These are phyloP conservation scores for Salvelinus sp. DNA, from an alignment of 2,113 vertebrate genomes.

Conservation along the genomic window DNA sequence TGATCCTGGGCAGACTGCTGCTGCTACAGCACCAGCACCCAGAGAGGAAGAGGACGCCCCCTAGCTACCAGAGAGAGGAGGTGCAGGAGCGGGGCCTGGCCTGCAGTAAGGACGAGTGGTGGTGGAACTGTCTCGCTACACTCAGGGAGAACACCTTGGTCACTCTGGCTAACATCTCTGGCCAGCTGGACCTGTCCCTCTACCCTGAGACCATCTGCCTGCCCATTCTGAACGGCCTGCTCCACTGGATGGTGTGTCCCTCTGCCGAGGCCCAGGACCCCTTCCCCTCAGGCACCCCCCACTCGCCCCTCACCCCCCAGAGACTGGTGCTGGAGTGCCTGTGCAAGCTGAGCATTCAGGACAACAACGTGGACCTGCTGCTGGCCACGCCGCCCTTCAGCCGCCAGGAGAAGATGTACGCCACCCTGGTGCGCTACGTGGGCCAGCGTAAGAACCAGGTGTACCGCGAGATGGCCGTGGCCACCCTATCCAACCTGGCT, in stretches of 20 bases:
- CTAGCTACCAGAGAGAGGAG: slow-evolving; percentile 85
- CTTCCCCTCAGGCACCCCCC: slow-evolving; percentile 85
- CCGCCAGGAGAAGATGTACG: slow-evolving; percentile 95
- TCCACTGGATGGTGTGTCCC: slow-evolving; percentile 99
- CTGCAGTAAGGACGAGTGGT: slow-evolving; percentile 93
- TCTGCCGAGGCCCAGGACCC: slow-evolving; percentile 95
- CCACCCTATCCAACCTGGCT: slow-evolving; percentile 94
- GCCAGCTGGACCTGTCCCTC: slow-evolving; percentile 95
- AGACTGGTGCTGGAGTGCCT: slow-evolving; percentile 96
- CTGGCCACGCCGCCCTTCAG: slow-evolving; percentile 93
- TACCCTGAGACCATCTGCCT: slow-evolving; percentile 97
- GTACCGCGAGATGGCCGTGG: slow-evolving; percentile 98
- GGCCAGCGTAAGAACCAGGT: slow-evolving; percentile 94
- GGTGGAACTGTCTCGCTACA: slow-evolving; percentile 97
- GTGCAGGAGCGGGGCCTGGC: slow-evolving; percentile 79
- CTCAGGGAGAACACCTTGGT: slow-evolving; percentile 96
- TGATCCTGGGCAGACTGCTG: slow-evolving; percentile 91
- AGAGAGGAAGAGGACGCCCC: slow-evolving; percentile 84
- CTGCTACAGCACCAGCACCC: slow-evolving; percentile 94
- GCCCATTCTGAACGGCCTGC: slow-evolving; percentile 94
- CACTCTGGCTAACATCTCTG: slow-evolving; percentile 96
- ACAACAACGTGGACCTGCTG: slow-evolving; percentile 97
- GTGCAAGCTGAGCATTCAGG: slow-evolving; percentile 98
- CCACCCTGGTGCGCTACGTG: slow-evolving; percentile 89
- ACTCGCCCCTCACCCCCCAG: slow-evolving; percentile 93